phyloP scores from a whole-genome alignment of 2,888 invertebrate species.

The Tetragonula carbonaria region DNA sequence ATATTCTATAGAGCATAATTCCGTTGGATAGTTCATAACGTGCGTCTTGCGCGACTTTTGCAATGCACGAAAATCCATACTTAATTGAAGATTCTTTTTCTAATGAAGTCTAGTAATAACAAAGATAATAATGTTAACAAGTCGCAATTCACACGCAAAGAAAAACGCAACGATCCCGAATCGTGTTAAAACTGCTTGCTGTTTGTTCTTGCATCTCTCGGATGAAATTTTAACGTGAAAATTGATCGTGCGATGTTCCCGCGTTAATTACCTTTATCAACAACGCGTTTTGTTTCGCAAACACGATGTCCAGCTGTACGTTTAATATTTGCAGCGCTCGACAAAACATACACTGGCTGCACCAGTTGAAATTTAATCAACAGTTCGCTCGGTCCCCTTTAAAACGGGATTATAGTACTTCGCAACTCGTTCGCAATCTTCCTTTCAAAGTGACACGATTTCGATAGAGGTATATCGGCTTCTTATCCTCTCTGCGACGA shows the following conservation, averaged over 20 bases:
- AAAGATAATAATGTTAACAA: background rate
- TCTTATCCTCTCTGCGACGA: background rate
- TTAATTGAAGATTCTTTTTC: too few relatives aligned
- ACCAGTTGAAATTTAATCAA: slow-evolving; percentile 24
- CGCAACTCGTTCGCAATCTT: background rate
- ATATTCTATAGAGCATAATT: too few relatives aligned
- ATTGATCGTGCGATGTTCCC: slow-evolving; percentile 5
- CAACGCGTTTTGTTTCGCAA: background rate
- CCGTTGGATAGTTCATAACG: too few relatives aligned
- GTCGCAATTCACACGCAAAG: background rate
- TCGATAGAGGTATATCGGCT: slow-evolving; percentile 2
- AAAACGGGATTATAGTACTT: slow-evolving; percentile 7
- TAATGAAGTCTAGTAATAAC: background rate
- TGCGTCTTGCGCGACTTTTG: too few relatives aligned
- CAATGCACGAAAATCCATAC: too few relatives aligned
- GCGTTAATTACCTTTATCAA: slow-evolving; percentile 32
- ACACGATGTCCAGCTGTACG: background rate
- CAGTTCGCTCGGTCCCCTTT: slow-evolving; percentile 1
- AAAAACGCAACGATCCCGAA: background rate
- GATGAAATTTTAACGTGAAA: background rate
- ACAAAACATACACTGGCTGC: background rate
- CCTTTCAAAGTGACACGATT: slow-evolving; percentile 13
- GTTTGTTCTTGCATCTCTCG: background rate
- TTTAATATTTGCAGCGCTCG: background rate
- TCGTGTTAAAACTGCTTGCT: slow-evolving; percentile 7